A percentile compares a stretch with the other conserved stretches of the same genome.
phyloP scores from a whole-genome alignment of 2,113 vertebrate genomes.

The Tinamus guttatus region DNA sequence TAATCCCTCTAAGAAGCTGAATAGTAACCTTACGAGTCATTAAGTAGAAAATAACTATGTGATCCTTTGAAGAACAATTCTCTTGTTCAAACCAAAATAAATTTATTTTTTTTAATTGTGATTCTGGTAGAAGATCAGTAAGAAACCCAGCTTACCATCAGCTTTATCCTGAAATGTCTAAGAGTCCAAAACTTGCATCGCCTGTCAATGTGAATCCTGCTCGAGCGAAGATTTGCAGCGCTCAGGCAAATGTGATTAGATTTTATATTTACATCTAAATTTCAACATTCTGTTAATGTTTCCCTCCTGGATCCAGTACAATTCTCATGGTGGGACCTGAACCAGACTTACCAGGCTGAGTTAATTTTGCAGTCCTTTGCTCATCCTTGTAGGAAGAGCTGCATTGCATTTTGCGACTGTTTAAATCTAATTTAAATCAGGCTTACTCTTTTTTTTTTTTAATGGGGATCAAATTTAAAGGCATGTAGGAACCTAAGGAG shows the following conservation, averaged over 20 bases:
- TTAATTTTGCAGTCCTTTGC: background rate
- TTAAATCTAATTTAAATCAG: background rate
- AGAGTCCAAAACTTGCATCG: background rate
- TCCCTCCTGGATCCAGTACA: background rate
- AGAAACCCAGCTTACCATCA: background rate
- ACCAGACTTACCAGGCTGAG: background rate
- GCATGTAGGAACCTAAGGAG: background rate
- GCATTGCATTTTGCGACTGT: background rate
- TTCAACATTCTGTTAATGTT: background rate
- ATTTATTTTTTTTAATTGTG: background rate
- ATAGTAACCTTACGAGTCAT: background rate
- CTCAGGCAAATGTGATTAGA: background rate
- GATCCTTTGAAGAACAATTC: background rate
- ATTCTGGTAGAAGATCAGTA: background rate
- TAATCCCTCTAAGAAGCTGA: slow-evolving; percentile 22
- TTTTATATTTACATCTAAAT: background rate
- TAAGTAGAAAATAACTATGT: background rate
- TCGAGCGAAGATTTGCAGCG: background rate
- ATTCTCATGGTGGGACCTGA: background rate
- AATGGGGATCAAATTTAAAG: background rate
- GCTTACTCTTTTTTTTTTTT: background rate
- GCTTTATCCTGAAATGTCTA: background rate
- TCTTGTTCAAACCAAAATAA: background rate
- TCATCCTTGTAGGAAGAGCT: background rate
- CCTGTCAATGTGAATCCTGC: background rate